Percentiles rank a stretch among this genome's conserved stretches.
Evolutionary conservation across 2,797 vertebrate species (phyloP).

Genomic region (Spinus olivaceus): DNA sequence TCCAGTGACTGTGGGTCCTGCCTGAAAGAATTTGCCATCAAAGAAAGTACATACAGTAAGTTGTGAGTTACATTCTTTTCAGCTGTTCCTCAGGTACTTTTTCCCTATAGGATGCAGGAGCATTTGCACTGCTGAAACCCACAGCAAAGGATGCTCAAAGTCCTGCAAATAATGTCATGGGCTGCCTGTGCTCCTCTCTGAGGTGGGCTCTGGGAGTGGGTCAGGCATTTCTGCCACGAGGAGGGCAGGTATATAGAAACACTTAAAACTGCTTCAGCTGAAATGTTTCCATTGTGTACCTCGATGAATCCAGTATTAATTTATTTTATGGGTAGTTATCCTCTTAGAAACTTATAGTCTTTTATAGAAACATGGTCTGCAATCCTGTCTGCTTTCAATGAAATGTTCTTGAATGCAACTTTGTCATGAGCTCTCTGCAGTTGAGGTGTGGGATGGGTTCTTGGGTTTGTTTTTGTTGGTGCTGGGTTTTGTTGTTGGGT

Average conservation of each 20-base stretch:
- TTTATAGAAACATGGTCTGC: neutral
- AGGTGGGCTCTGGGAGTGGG: neutral
- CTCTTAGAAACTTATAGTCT: neutral
- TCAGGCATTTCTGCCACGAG: neutral
- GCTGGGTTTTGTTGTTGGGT: neutral
- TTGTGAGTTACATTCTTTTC: neutral
- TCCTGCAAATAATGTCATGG: too few species aligned
- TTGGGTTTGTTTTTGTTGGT: neutral
- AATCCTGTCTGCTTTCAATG: neutral
- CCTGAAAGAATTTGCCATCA: constrained; percentile 86
- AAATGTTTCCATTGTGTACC: neutral
- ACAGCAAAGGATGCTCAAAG: neutral
- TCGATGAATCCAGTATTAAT: neutral
- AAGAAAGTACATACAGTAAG: constrained; percentile 91
- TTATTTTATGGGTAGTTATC: neutral
- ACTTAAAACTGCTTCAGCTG: neutral
- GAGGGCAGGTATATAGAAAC: fast-evolving
- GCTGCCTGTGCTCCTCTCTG: neutral
- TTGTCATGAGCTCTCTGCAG: neutral
- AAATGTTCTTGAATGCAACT: neutral
- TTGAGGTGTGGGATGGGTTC: neutral
- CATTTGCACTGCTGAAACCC: neutral
- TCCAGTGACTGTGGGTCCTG: constrained; percentile 71
- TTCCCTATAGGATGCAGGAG: neutral
- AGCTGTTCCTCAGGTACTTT: neutral